Conservation (phyloP, 2,888 invertebrate genomes). For the Dynastes tityus region DNA sequence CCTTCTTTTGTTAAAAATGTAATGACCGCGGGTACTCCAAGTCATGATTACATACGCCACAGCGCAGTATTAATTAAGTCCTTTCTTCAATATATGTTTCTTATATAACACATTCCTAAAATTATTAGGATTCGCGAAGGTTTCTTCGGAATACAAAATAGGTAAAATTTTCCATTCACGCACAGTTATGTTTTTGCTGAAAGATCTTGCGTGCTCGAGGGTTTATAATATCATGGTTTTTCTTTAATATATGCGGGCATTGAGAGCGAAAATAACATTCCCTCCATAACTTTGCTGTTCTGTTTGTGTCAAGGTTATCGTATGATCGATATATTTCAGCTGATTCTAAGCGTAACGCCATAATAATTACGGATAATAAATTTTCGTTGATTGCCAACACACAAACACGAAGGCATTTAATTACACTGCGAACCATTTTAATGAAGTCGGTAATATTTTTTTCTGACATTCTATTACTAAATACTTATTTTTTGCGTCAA, state of each 20-base stretch:
- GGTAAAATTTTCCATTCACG: neutral
- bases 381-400: slow-evolving; percentile 8
- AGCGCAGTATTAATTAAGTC: no score
- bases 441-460: neutral
- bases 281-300: slow-evolving; percentile 2
- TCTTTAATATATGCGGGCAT: slow-evolving; percentile 13
- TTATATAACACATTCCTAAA: no score
- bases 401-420: slow-evolving; percentile 1
- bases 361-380: slow-evolving; percentile 37
- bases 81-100: no score
- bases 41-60: no score
- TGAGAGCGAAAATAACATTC: slow-evolving; percentile 4
- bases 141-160: no score
- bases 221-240: slow-evolving; percentile 7
- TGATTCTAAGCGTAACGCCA: slow-evolving; percentile 8
- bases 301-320: slow-evolving; percentile 38
- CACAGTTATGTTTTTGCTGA: neutral
- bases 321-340: slow-evolving; percentile 38
- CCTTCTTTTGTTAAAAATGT: no score
- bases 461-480: no score
- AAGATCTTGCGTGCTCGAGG: neutral
- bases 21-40: no score
- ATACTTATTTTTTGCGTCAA: neutral
- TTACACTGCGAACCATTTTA: neutral
- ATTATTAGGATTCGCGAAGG: no score